Base-by-base conservation (phyloP, 2,888 invertebrate species). In the Acanthosepion pharaonis region DNA sequence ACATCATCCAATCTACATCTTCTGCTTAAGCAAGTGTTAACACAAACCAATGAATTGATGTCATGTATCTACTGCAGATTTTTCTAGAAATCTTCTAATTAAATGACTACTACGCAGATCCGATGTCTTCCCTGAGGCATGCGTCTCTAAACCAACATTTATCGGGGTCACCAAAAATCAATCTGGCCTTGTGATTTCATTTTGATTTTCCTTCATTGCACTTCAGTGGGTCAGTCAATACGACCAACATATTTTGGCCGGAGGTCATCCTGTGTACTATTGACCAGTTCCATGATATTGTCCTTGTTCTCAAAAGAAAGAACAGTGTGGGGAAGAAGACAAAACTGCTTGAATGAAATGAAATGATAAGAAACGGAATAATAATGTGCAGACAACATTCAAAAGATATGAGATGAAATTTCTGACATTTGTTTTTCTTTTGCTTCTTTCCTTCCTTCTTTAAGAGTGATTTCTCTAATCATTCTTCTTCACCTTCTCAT, bases 81-180 rank as follows among this genome's bases (percentile, higher is more conserved):
- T n/a, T 78, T 78, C n/a, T 33, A 1, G 78, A 78, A 78, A 78
- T 78, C 78, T 78, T 78, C 78, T 78, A 78, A 78, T 78, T 78
- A 78, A 78, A 78, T 78, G 78, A 33, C 78, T n/a, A 78, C 78
- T 78, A 78, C n/a, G 5, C 15, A 78, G n/a, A 78, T 78, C 78
- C 78, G 15, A 78, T 78, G 78, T 78, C 78, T 78, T 78, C 78
- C 78, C 78, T n/a, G 78, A 78, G 78, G 78, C 78, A 15, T 78
- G 78, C 33, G n/a, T 78, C 78, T n/a, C 78, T 78, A 78, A 78
- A 78, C 78, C 78, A 78, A 78, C 78, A 78, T 78, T 78, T 78
- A 78, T 78, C 78, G 78, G 78, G 78, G 78, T 78, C 78, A 78
- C 78, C 78, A 78, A 78, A 78, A 78, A 78, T 78, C 78, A 78